Evolutionary conservation across 2,888 invertebrate species (phyloP), one percentile per base, ranked within the genome.

Genomic region (Melieria omissa): DNA sequence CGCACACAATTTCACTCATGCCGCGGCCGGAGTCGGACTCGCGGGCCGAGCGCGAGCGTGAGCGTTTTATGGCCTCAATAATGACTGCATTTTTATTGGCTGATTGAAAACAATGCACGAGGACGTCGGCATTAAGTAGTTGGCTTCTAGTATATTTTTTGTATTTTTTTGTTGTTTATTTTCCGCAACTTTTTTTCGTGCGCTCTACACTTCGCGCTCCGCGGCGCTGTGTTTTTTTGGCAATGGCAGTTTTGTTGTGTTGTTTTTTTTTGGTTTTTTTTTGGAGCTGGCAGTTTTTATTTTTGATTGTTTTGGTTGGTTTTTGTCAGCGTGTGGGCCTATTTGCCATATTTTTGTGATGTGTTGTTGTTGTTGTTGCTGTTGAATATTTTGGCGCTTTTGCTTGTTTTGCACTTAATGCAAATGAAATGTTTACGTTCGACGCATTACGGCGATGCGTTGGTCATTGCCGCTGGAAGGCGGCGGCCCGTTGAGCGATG

Each of bases 81-180:
- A 85, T 83, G 84, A 85, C 86, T 86, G 85, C 83, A 83, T 86
- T 86, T 86, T 86, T 86, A 86, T 86, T 86, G 86, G 86, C 85
- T 86, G 85, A 83, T 85, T 83, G 81, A 81, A 82, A 83, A 82
- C 79, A 83, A 82, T 80, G 78, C 79, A 79, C 81, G 83, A 69
- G 65, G 62, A 69, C 81, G 83, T 63, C 29, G 29, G 70, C 68
- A 71, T 65, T 74, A 84, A 84, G 83, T 83, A 84, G 84, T 80
- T 79, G 79, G 79, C 80, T 79, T 77, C 77, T 75, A 75, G 63
- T 65, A 41, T 76, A 63, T 63, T 72, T 71, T 62, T 66, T 77
- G 74, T 71, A 71, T 74, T 67, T 29, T 65, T 57, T 45, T 71
- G 62, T 67, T 74, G 66, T 49, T 47, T 54, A 63, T 73, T 68